Conservation (phyloP, 2,888 invertebrate genomes). For the Dasypolia templi region DNA sequence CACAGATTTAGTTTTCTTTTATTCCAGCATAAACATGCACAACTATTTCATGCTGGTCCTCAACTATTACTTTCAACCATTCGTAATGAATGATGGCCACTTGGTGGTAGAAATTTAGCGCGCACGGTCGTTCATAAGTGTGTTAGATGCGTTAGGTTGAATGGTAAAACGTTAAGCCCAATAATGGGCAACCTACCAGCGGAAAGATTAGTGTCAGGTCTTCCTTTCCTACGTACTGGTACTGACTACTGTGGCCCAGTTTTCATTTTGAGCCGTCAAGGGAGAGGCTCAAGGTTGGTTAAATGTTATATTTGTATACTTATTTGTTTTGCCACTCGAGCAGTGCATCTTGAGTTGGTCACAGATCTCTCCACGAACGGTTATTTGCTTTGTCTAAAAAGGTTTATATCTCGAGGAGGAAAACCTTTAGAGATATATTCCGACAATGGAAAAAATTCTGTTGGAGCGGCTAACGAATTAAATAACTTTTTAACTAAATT, state of each 20-base stretch:
- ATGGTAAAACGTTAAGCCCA: not conserved
- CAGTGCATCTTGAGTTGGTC: conserved; percentile 4
- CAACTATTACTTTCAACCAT: too few relatives aligned
- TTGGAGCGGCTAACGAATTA: not conserved
- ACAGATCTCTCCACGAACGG: not conserved
- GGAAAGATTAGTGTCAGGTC: not conserved
- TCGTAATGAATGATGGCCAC: too few relatives aligned
- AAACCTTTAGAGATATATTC: too few relatives aligned
- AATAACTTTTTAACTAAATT: not conserved
- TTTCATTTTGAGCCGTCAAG: not conserved
- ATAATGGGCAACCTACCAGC: not conserved
- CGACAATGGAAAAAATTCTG: not conserved
- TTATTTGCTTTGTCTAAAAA: not conserved
- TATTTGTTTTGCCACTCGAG: conserved; percentile 6
- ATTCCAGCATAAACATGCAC: too few relatives aligned
- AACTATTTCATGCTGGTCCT: too few relatives aligned
- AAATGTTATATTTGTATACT: not conserved
- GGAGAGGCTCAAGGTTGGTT: not conserved
- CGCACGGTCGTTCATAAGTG: too few relatives aligned
- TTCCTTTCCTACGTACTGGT: not conserved
- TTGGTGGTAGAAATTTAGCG: too few relatives aligned
- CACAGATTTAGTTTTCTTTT: too few relatives aligned
- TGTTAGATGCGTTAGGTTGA: too few relatives aligned
- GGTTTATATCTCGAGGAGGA: conserved; percentile 2
- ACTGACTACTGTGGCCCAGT: not conserved